These are phyloP conservation scores for Lepilemur ruficaudatus DNA, from an alignment of 2,797 vertebrate species.

Conservation along the genomic window DNA sequence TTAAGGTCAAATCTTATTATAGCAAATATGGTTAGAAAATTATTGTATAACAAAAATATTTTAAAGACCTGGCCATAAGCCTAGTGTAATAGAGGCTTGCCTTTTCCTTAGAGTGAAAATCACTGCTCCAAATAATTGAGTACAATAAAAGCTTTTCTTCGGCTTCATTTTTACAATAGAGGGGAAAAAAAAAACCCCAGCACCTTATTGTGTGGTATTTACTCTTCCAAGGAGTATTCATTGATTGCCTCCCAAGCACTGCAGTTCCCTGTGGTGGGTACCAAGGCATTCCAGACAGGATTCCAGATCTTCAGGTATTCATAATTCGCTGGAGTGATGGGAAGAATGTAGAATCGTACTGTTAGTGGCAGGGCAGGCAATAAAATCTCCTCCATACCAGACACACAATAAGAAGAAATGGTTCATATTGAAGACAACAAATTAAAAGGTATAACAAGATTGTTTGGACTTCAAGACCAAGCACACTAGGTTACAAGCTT, in stretches of 20 bases:
- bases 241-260: background rate
- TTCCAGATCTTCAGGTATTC: background rate
- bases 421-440: background rate
- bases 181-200: background rate
- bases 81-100: slow-evolving; percentile 61
- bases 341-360: background rate
- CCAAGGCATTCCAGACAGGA: background rate
- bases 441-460: background rate
- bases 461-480: background rate
- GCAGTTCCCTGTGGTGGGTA: too few species aligned
- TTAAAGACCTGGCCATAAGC: slow-evolving; percentile 71
- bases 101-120: slow-evolving; percentile 61
- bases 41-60: slow-evolving; percentile 70
- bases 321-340: background rate
- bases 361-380: background rate
- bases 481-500: background rate
- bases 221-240: background rate
- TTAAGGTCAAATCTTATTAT: slow-evolving; percentile 68
- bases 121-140: slow-evolving; percentile 56
- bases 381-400: background rate
- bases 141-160: slow-evolving; percentile 60
- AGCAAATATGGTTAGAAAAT: slow-evolving; percentile 67
- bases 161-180: slow-evolving; percentile 48
- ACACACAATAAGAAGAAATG: background rate
- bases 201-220: slow-evolving; percentile 22